Evolutionary conservation across 2,797 vertebrate genomes (phyloP).

Genomic region (Phylloscopus collybita): DNA sequence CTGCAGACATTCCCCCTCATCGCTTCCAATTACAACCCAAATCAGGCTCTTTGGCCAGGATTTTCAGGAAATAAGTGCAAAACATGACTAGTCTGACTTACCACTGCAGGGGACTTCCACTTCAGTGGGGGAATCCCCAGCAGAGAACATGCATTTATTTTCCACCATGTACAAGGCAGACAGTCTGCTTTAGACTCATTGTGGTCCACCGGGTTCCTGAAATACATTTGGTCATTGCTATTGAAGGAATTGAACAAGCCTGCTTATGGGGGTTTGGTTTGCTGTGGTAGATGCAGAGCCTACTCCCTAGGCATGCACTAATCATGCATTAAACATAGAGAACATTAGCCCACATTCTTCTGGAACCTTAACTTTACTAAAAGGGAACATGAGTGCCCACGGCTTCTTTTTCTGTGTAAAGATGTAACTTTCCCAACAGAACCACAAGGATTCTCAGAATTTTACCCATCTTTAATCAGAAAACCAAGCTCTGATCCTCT

Average conservation of each 20-base stretch:
- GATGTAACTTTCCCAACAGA: constrained; percentile 16
- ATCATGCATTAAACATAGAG: not conserved
- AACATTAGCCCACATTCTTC: not conserved
- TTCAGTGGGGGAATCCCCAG: constrained; percentile 10
- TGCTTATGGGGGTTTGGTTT: not conserved
- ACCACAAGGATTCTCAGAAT: not conserved
- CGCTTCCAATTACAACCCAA: not conserved
- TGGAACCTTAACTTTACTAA: constrained; percentile 7
- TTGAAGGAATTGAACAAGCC: not conserved
- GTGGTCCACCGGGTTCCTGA: not conserved
- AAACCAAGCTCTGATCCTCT: constrained; percentile 37
- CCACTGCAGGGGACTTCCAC: not conserved
- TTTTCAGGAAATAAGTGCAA: not conserved
- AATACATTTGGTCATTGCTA: not conserved
- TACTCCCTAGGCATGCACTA: not conserved
- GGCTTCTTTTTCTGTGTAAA: not conserved
- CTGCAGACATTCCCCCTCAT: not conserved
- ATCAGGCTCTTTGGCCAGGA: not conserved
- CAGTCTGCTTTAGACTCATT: not conserved
- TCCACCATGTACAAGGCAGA: not conserved
- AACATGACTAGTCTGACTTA: not conserved
- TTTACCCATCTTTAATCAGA: constrained; percentile 62
- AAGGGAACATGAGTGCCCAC: not conserved
- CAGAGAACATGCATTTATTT: not conserved
- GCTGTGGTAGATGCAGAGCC: not conserved